Conservation (phyloP, 2,797 vertebrate species). For the Setipinna tenuifilis region DNA sequence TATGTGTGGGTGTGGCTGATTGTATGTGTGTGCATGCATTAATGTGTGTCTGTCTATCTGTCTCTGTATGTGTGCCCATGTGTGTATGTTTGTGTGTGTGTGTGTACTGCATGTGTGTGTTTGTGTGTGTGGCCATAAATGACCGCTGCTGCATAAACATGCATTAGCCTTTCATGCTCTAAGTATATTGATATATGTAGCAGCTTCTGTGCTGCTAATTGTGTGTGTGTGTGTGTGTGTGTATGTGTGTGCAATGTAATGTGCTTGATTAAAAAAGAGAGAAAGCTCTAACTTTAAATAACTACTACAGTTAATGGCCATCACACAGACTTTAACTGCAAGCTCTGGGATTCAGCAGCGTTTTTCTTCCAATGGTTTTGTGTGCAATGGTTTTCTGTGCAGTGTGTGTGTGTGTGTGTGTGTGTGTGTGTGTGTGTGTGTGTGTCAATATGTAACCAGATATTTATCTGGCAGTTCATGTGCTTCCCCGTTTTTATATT, state of each 20-base stretch:
- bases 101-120: slow-evolving; percentile 3
- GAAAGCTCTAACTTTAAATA: not conserved
- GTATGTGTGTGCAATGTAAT: not conserved
- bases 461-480: not conserved
- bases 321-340: not conserved
- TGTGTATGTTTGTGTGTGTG: slow-evolving; percentile 27
- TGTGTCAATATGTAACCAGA: slow-evolving; percentile 8
- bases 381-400: not conserved
- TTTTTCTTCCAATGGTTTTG: not conserved
- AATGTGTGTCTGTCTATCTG: not conserved
- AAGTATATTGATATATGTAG: not conserved
- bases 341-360: not conserved
- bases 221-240: too few relatives aligned
- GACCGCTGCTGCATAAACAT: not conserved
- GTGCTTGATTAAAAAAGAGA: not conserved
- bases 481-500: not conserved
- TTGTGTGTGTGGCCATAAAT: not conserved
- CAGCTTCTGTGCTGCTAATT: not conserved
- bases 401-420: slow-evolving; percentile 13
- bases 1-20: too few relatives aligned
- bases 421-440: slow-evolving; percentile 15
- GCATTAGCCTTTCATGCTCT: not conserved
- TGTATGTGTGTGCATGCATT: too few relatives aligned
- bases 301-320: not conserved
- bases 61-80: not conserved